Conservation (phyloP, 92 coral and sea anemone genomes). For the Phymanthus crucifer region DNA sequence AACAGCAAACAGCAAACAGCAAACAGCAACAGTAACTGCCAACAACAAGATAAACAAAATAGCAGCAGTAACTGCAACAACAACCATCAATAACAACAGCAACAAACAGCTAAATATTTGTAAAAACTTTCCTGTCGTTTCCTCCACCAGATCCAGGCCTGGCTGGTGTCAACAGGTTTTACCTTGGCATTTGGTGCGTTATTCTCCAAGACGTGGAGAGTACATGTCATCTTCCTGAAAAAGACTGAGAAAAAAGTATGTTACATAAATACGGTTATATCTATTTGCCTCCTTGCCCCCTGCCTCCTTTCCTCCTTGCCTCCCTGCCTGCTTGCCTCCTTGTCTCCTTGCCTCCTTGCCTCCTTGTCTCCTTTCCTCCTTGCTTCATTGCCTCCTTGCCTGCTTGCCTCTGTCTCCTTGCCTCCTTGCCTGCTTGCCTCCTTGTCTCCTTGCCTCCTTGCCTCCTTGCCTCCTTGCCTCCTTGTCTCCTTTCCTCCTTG, state of each 20-base stretch:
- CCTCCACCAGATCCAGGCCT: constrained; percentile 51
- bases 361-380: not conserved
- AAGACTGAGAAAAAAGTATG: constrained; percentile 59
- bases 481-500: not conserved
- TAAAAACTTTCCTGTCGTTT: not conserved
- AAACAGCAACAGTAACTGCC: too few relatives aligned
- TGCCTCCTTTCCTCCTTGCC: not conserved
- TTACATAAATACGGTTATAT: not conserved
- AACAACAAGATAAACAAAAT: too few relatives aligned
- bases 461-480: not conserved
- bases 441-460: too few relatives aligned
- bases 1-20: too few relatives aligned
- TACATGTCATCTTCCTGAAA: constrained; percentile 81
- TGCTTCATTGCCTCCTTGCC: not conserved
- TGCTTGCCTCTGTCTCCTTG: too few relatives aligned
- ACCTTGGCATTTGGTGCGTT: constrained; percentile 85
- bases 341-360: not conserved
- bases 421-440: too few relatives aligned
- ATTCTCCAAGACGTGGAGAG: constrained; percentile 91
- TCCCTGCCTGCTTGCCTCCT: too few relatives aligned
- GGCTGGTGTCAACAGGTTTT: constrained; percentile 67
- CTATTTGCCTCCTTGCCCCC: too few relatives aligned
- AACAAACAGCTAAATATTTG: too few relatives aligned
- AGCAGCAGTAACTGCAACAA: too few relatives aligned
- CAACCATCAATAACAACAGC: too few relatives aligned